Evolutionary conservation across 2,888 invertebrate species (phyloP), one percentile per base, ranked within the genome.

Genomic region (Clepsis dumicolana): DNA sequence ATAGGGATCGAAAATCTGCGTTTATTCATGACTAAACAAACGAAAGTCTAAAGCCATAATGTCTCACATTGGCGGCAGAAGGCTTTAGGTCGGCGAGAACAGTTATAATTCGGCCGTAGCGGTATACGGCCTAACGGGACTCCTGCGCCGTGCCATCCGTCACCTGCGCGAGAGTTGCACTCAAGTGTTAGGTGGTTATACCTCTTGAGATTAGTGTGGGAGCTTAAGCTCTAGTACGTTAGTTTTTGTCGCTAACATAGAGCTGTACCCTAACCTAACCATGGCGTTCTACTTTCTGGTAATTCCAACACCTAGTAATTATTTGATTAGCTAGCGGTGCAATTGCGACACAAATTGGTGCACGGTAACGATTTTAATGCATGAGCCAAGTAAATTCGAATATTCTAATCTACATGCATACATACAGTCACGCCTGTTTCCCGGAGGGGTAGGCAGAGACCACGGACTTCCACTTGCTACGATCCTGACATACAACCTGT

Each of bases 91-190:
- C 18, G 27, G 18, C 81, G 81, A 83, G 80, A 87, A 90, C 91
- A 90, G 91, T 91, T 91, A 91, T 85, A 85, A 84, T 89, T 89
- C 83, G 85, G 85, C 80, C 81, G 62, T 67, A 67, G 67, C 67
- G 67, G 67, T 50, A 57, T 38, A 63, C 50, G 44, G 27, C 8
- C 5, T 67, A 67, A 67, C 67, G 67, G 67, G 67, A 67, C 66
- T n/a, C n/a, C n/a, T 1, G 53, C 29, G 27, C 24, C n/a, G 18
- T 27, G 57, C 38, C 61, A 35, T 65, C 52, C 66, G 62, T 67
- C 67, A 63, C 62, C 41, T 67, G 61, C 24, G 24, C 24, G 52
- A n/a, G 24, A 52, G 24, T 29, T 5, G 29, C 53, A 53, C 24
- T 52, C 14, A 2, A 25, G 25, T 53, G 53, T 27, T 52, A 52